phyloP scores from a whole-genome alignment of 2,797 vertebrate species.

The Acanthurus leucopareius region DNA sequence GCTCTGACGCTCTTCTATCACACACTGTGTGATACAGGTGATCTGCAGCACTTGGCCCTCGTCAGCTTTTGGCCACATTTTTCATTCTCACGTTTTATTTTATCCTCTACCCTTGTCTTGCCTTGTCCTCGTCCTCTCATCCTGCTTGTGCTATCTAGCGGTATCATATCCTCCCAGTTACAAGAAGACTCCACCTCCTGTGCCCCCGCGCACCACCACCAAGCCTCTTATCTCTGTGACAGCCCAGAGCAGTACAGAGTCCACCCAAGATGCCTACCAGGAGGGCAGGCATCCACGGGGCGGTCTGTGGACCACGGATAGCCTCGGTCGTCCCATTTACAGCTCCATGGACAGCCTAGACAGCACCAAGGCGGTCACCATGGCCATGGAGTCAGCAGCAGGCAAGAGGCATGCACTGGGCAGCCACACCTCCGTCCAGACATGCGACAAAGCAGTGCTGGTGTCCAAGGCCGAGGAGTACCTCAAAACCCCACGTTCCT shows the following conservation, averaged over 20 bases:
- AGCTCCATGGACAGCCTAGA: conserved; percentile 97
- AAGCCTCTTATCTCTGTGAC: conserved; percentile 99
- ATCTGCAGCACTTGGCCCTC: conserved; percentile 55
- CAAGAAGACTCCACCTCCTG: conserved; percentile 97
- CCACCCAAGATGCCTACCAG: conserved; percentile 96
- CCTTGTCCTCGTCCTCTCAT: conserved; percentile 79
- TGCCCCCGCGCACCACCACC: conserved; percentile 95
- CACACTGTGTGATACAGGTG: conserved; percentile 55
- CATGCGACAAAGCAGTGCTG: conserved; percentile 93
- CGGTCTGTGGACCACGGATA: conserved; percentile 91
- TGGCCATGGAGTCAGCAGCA: conserved; percentile 93
- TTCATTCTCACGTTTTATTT: conserved; percentile 72
- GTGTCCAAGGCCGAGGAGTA: conserved; percentile 95
- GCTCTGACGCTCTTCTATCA: conserved; percentile 57
- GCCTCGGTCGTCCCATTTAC: conserved; percentile 90
- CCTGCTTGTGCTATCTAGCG: conserved; percentile 81
- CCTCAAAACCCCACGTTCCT: conserved; percentile 93
- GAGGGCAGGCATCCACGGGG: conserved; percentile 91
- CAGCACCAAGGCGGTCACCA: conserved; percentile 95
- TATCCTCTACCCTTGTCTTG: conserved; percentile 74
- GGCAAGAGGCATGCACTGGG: conserved; percentile 89
- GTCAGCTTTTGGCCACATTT: conserved; percentile 70
- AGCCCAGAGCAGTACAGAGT: conserved; percentile 99
- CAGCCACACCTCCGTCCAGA: conserved; percentile 88
- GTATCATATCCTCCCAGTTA: conserved; percentile 93